Percentiles rank a stretch among this genome's conserved stretches.
phyloP scores from a whole-genome alignment of 2,888 invertebrate species.

The Oegoconia quadripuncta region DNA sequence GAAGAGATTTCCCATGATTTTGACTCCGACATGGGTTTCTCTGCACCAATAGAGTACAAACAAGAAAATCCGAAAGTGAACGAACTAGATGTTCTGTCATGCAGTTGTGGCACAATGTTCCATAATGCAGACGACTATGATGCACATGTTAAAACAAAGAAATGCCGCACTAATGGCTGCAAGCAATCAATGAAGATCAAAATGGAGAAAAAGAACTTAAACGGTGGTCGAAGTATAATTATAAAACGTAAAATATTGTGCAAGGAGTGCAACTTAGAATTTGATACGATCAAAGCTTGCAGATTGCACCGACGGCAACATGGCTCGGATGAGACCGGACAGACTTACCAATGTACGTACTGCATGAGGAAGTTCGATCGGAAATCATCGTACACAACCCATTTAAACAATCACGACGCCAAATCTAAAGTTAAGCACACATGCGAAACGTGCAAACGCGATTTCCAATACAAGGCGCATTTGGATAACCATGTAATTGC shows the following conservation, averaged over 20 bases:
- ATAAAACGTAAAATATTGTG: constrained; percentile 24
- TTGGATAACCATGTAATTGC: constrained; percentile 73
- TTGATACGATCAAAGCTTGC: constrained; percentile 26
- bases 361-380: constrained; percentile 58
- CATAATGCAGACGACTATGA: constrained; percentile 24
- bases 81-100: constrained; percentile 16
- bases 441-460: constrained; percentile 62
- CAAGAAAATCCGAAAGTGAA: constrained; percentile 5
- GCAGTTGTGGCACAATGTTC: constrained; percentile 23
- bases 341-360: constrained; percentile 47
- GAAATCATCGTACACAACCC: constrained; percentile 45
- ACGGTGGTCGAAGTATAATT: constrained; percentile 3
- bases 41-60: constrained; percentile 15
- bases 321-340: constrained; percentile 12
- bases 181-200: constrained; percentile 18
- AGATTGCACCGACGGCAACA: constrained; percentile 26
- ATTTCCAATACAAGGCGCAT: constrained; percentile 77
- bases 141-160: too few species aligned
- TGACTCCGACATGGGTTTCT: too few species aligned
- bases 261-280: constrained; percentile 26
- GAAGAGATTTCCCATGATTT: constrained; percentile 19
- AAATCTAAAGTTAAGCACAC: constrained; percentile 39
- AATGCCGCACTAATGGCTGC: too few species aligned
- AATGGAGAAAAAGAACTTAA: constrained; percentile 12
- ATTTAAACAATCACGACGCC: constrained; percentile 51